Percentiles rank a stretch among this genome's conserved stretches.
These are phyloP conservation scores for Myripristis jacobus DNA, from an alignment of 2,797 vertebrate genomes.

Conservation along the genomic window DNA sequence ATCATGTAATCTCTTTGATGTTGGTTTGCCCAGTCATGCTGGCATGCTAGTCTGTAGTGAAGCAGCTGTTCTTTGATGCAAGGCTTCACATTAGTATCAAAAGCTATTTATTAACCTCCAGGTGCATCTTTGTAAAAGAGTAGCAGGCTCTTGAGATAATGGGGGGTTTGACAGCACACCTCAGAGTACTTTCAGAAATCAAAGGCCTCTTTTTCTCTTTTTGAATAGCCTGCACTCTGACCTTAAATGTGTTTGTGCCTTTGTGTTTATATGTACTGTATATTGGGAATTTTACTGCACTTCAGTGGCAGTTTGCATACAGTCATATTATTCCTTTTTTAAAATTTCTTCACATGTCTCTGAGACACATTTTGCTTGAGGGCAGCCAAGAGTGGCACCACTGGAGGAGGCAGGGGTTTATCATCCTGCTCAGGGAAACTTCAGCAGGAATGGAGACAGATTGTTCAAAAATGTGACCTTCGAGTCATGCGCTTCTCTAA, in stretches of 20 bases:
- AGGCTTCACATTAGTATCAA: slow-evolving; percentile 56
- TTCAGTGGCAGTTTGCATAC: too few relatives aligned
- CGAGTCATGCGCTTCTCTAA: too few relatives aligned
- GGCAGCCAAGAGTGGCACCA: too few relatives aligned
- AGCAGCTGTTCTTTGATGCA: slow-evolving; percentile 68
- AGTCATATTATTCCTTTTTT: too few relatives aligned
- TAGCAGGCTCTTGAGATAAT: slow-evolving; percentile 54
- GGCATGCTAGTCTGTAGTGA: slow-evolving; percentile 39
- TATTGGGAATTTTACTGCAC: too few relatives aligned
- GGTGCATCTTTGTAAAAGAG: slow-evolving; percentile 59
- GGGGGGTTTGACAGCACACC: slow-evolving; percentile 36
- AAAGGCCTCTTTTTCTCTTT: slow-evolving; percentile 18
- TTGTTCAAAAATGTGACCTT: slow-evolving; percentile 4
- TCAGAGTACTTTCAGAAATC: slow-evolving; percentile 23
- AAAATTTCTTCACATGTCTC: too few relatives aligned
- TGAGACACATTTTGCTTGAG: too few relatives aligned
- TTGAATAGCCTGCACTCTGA: neutral
- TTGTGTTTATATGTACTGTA: too few relatives aligned
- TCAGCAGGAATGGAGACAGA: neutral
- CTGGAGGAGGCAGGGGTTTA: neutral
- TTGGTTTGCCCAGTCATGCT: slow-evolving; percentile 54
- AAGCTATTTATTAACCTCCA: slow-evolving; percentile 74
- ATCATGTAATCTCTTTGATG: slow-evolving; percentile 62
- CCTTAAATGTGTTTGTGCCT: neutral
- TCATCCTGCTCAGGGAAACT: neutral